A percentile compares a stretch with the other conserved stretches of the same genome.
These are phyloP conservation scores for Montipora foliosa DNA, from an alignment of 64 coral and sea anemone species.

Conservation along the genomic window DNA sequence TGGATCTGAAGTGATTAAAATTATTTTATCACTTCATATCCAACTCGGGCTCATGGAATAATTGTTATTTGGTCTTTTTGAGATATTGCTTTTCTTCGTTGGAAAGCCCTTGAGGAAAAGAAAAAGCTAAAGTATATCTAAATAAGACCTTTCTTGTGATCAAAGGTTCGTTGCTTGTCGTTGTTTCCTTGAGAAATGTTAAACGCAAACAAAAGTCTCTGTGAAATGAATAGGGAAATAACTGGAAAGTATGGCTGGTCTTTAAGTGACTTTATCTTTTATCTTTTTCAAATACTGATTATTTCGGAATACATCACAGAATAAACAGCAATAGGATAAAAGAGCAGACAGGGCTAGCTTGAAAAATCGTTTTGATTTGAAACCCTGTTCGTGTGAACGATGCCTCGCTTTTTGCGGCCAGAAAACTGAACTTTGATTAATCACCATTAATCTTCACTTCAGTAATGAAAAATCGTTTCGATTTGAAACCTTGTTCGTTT, in stretches of 20 bases:
- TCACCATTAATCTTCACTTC: too few species aligned
- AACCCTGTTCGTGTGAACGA: too few species aligned
- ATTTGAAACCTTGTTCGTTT: too few species aligned
- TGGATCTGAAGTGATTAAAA: too few species aligned
- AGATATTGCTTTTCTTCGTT: not conserved
- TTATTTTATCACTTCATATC: too few species aligned
- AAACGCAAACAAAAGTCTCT: not conserved
- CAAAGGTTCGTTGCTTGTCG: not conserved
- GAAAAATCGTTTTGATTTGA: too few species aligned
- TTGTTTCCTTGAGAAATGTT: not conserved
- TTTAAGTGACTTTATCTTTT: not conserved
- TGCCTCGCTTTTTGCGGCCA: too few species aligned
- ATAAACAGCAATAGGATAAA: not conserved
- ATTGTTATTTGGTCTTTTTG: not conserved
- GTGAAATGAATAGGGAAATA: not conserved
- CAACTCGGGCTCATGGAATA: too few species aligned
- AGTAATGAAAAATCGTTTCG: too few species aligned
- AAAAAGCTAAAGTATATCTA: not conserved
- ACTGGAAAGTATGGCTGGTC: not conserved
- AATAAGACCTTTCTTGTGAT: not conserved
- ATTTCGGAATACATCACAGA: not conserved
- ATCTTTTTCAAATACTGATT: not conserved
- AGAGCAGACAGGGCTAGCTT: not conserved
- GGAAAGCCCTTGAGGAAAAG: not conserved
- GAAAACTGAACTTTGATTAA: too few species aligned